Base-by-base conservation (phyloP, 2,797 vertebrate species). In the Darevskia mixta region DNA sequence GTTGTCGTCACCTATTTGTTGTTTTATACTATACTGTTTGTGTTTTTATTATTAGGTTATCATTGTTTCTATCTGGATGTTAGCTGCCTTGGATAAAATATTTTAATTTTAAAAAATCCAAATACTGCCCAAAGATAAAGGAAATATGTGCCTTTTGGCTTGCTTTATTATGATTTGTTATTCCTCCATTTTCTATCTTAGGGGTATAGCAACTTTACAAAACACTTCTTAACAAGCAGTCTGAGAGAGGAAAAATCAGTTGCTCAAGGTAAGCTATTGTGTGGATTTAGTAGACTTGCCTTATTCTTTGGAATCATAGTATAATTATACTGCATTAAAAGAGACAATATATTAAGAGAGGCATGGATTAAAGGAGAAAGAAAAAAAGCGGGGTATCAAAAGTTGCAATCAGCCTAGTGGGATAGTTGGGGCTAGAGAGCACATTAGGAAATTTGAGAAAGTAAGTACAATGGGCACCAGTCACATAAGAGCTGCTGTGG, bases 161-260 rank as follows among this genome's bases (percentile, higher is more conserved):
- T 75, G 32, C 29, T 66, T 73, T 72, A 81, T 64, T 85, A 25
- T 43, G 27, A 85, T 75, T 41, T 80, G 17, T 82, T 41, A 55
- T 32, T 85, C 4, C 35, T 82, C 11, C 66, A 58, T 73, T 85
- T 94, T 92, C 61, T 86, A 71, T 82, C 83, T 75, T 80, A 94
- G 91, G 87, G 13, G 5, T 0, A 41, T 0, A 0, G 61, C 87
- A 69, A 85, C 87, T 76, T 0, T 0, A 81, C 85, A 80, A 85
- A 1, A 0, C 64, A 79, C 88, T 35, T 58, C 55, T 75, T 90
- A 0, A 0, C 0, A 0, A 77, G 11, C 2, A 2, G 69, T 83
- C 86, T 49, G 20, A 75, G 27, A 87, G 58, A 18, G 32, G 4
- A 72, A 76, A 82, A 58, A 72, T 58, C 0, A 0, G 2, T 88